phyloP scores from a whole-genome alignment of 2,113 vertebrate genomes.

The Oostethus manadensis region DNA sequence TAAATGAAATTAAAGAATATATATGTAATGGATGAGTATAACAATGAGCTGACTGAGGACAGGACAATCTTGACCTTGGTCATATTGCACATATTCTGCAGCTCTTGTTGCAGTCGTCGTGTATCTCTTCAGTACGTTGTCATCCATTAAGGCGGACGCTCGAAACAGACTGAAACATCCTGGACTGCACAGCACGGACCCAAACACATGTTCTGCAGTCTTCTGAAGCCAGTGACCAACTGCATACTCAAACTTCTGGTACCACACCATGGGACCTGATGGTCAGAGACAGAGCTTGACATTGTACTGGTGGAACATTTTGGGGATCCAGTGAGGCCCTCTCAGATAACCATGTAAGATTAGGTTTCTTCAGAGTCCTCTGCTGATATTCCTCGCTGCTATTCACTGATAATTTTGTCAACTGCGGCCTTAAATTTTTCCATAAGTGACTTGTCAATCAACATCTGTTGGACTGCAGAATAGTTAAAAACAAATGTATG shows the following conservation, averaged over 20 bases:
- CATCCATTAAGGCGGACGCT: slow-evolving; percentile 77
- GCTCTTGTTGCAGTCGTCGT: slow-evolving; percentile 70
- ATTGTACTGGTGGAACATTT: too few relatives aligned
- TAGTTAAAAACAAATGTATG: not conserved
- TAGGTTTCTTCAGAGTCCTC: too few relatives aligned
- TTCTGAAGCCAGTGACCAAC: slow-evolving; percentile 82
- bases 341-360: too few relatives aligned
- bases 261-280: slow-evolving; percentile 80
- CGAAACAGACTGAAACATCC: slow-evolving; percentile 80
- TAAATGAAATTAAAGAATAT: not conserved
- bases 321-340: too few relatives aligned
- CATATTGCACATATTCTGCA: slow-evolving; percentile 74
- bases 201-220: slow-evolving; percentile 78
- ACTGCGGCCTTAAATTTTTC: too few relatives aligned
- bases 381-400: too few relatives aligned
- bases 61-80: slow-evolving; percentile 65
- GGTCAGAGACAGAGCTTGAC: not conserved
- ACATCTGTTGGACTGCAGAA: not conserved
- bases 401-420: too few relatives aligned
- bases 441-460: too few relatives aligned
- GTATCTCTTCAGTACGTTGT: slow-evolving; percentile 75
- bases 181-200: slow-evolving; percentile 77
- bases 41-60: not conserved
- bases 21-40: not conserved
- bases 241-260: slow-evolving; percentile 82